Evolutionary conservation across 2,113 vertebrate genomes (phyloP), one percentile per base, ranked within the genome.

Genomic region (Sorex araneus): DNA sequence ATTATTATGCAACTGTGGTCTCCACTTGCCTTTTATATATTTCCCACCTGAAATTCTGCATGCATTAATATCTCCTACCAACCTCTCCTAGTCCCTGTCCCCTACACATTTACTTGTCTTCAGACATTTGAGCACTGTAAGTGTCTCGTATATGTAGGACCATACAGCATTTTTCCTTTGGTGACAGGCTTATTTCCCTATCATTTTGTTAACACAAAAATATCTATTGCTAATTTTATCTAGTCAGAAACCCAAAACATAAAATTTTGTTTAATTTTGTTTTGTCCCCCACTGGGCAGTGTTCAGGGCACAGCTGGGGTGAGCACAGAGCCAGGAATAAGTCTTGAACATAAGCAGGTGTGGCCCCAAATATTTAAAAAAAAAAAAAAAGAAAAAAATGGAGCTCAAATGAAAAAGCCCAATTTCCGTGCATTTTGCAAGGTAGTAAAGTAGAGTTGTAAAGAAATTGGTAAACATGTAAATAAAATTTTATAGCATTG

Each of bases 151-250:
- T n/a, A 40, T 88, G 36, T 84, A 30, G 32, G 71, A 89, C 63
- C 6, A 63, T 57, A 19, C 1, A 70, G 19, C 63, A 64, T 50
- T 27, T 88, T 28, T 71, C 32, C 19, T 91, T 75, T 45, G 79
- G 73, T 50, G 43, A 88, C 3, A 43, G 36, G 21, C 28, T 77
- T 50, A 84, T 43, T 84, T 91, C 23, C 54, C 28, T 63, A 21
- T 28, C 57, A 50, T 50, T 89, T 83, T 77, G 66, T 34, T 86
- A 67, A 71, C 23, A 85, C 27, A 66, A 71, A 86, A 60, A 2
- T 23, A 73, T 83, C 43, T 60, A n/a, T 87, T 43, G 60, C 30
- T 87, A 91, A 87, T 90, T 78, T 87, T 75, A 85, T 36, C 25
- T 67, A 70, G 28, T 34, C 21, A 73, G 64, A 94, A 89, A 57